A percentile compares a stretch with the other conserved stretches of the same genome.
Conservation (phyloP, 2,113 vertebrate species). For the Hystrix cristata region DNA sequence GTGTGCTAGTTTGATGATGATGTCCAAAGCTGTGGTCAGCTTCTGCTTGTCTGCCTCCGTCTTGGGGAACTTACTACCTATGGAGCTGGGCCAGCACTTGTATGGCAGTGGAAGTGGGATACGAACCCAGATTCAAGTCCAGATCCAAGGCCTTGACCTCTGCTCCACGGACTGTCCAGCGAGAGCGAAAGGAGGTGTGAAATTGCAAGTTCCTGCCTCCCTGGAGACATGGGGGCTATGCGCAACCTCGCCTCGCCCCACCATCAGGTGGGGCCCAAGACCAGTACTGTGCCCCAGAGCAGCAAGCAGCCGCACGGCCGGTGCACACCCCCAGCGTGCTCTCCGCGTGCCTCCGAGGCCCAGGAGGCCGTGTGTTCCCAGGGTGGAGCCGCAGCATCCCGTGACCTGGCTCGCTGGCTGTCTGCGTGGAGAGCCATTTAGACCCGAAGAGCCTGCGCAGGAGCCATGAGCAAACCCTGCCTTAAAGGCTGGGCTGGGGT, state of each 20-base stretch:
- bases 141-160: not conserved
- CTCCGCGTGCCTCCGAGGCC: not conserved
- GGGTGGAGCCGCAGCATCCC: not conserved
- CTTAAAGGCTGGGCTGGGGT: not conserved
- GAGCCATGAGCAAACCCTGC: not conserved
- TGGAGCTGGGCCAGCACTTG: not conserved
- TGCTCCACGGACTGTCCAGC: not conserved
- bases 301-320: not conserved
- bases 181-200: not conserved
- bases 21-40: no score
- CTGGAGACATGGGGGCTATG: not conserved
- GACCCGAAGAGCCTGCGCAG: not conserved
- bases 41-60: not conserved
- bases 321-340: fast-evolving
- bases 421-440: not conserved
- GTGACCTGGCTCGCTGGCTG: not conserved
- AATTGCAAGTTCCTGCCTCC: not conserved
- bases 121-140: not conserved
- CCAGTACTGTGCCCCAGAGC: not conserved
- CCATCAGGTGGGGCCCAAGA: not conserved
- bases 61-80: not conserved
- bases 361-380: fast-evolving
- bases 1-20: not conserved
- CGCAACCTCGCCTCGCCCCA: not conserved
- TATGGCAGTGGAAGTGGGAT: not conserved